Evolutionary conservation across 2,797 vertebrate species (phyloP).

Genomic region (Thamnophis elegans): DNA sequence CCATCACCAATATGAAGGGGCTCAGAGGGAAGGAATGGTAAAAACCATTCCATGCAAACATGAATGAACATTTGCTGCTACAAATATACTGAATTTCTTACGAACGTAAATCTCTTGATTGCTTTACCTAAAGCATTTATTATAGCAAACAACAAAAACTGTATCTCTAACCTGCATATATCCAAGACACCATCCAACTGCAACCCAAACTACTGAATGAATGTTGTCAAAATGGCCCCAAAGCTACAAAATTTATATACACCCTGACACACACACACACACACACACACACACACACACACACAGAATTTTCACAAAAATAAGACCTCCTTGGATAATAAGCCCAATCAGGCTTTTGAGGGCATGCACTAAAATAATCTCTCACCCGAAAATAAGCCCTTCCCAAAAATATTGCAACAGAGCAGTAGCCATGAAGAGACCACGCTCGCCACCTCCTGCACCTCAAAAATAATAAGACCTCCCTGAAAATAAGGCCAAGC

Average conservation of each 20-base stretch:
- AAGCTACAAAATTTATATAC: background rate
- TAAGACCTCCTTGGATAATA: too few relatives aligned
- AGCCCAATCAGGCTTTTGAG: too few relatives aligned
- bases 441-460: too few relatives aligned
- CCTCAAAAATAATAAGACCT: too few relatives aligned
- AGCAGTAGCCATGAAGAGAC: too few relatives aligned
- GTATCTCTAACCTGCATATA: background rate
- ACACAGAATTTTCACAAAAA: too few relatives aligned
- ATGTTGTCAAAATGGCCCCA: background rate
- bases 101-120: background rate
- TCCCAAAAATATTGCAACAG: too few relatives aligned
- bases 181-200: background rate
- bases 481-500: too few relatives aligned
- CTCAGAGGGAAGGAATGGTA: background rate
- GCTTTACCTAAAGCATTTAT: background rate
- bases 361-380: too few relatives aligned
- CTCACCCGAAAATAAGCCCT: too few relatives aligned
- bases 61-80: background rate
- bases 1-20: background rate
- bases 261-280: background rate
- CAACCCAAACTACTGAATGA: background rate
- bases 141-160: background rate
- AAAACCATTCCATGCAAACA: background rate
- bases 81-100: background rate
- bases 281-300: background rate